Evolutionary conservation across 2,113 vertebrate species (phyloP), one percentile per base, ranked within the genome.

Genomic region (Prolemur simus): DNA sequence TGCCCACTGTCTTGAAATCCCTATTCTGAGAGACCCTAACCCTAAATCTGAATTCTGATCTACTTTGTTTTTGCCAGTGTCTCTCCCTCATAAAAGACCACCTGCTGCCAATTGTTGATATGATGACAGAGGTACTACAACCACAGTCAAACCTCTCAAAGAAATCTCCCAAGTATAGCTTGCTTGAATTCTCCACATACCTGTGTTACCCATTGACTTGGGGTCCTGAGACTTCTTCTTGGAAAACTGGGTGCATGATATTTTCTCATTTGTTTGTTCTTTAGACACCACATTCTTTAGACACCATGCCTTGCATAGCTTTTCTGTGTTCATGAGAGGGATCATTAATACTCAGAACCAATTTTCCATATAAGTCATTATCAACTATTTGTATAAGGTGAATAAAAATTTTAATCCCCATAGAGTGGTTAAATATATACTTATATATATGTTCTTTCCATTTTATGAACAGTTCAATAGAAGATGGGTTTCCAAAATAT

Each of bases 401-500:
- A 83, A n/a, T 69, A 56, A 45, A 45, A 90, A 84, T 49, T 76
- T 54, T 96, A 89, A 87, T 81, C 29, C 25, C 14, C 81, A 32
- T 87, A n/a, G 60, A 73, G 18, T 90, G 9, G 34, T 80, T 95
- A 90, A 66, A 83, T 87, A 78, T 66, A 87, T 49, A 68, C 52
- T 39, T 88, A 42, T 45, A 47, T 54, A 90, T 56, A 63, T 78
- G 52, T 74, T 34, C 15, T 85, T 8, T 94, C 91, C 47, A 42
- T 77, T 96, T 95, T 82, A 78, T 78, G 77, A 71, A 66, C 45
- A n/a, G n/a, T n/a, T n/a, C 58, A 56, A 49, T 81, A 82, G 60
- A 92, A 88, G 25, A 66, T 20, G 29, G 29, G 20, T 2, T 64
- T 27, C 5, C 56, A 89, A 93, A 94, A 94, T 71, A 89, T 66